Evolutionary conservation across 1,140 invertebrate genomes (phyloP).

Genomic region (Aethina tumida): DNA sequence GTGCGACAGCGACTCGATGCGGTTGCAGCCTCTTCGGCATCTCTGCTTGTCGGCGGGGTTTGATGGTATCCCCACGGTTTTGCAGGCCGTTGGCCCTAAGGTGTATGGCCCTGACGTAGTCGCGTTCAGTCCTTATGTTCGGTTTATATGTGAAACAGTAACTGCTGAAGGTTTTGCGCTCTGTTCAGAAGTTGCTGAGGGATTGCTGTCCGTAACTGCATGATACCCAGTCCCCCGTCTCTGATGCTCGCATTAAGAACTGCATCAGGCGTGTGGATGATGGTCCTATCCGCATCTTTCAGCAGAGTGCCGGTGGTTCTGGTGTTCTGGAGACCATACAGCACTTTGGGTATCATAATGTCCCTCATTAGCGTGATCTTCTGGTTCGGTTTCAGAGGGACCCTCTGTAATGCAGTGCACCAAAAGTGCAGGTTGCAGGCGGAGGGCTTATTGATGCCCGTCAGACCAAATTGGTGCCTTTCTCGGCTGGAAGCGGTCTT

Average conservation of each 20-base stretch:
- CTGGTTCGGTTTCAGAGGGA: constrained; percentile 1
- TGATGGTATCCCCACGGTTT: constrained; percentile 2
- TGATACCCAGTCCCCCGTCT: no score
- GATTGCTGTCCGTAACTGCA: no score
- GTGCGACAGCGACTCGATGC: constrained; percentile 14
- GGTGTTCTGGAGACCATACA: constrained; percentile 1
- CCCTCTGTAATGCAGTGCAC: no score
- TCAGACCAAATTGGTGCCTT: no score
- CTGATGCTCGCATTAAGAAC: no score
- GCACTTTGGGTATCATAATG: neutral
- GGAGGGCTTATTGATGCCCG: no score
- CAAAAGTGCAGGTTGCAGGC: no score
- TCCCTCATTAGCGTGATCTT: neutral
- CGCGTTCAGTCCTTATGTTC: constrained; percentile 9
- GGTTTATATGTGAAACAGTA: no score
- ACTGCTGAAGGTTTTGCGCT: no score
- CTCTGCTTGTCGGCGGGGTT: neutral
- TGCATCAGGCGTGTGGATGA: constrained; percentile 1
- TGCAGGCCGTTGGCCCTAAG: constrained; percentile 11
- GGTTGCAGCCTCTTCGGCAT: constrained; percentile 9
- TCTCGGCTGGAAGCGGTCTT: no score
- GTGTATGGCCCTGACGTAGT: constrained; percentile 12
- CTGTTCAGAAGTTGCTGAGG: no score
- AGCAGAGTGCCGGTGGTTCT: neutral
- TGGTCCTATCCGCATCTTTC: neutral